Percentiles rank a stretch among this genome's conserved stretches.
Evolutionary conservation across 2,797 vertebrate genomes (phyloP).

Genomic region (Lutjanus campechanus): DNA sequence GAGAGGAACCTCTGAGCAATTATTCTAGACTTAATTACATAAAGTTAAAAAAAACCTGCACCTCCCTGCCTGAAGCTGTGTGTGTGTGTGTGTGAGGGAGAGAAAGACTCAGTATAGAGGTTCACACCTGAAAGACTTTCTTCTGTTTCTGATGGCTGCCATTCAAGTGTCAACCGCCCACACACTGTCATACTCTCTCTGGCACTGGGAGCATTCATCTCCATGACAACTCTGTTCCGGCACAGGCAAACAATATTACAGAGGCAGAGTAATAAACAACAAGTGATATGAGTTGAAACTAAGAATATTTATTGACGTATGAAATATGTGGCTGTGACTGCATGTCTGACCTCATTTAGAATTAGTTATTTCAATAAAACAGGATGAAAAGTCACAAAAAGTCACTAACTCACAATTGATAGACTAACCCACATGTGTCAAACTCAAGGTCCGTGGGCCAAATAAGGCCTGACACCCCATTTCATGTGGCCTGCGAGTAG

Average conservation of each 20-base stretch:
- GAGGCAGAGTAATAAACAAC: slow-evolving; percentile 24
- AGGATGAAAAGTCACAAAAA: background rate
- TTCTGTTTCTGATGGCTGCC: slow-evolving; percentile 34
- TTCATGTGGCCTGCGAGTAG: no score
- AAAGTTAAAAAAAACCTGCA: slow-evolving; percentile 29
- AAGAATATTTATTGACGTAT: background rate
- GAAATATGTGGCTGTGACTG: slow-evolving; percentile 1
- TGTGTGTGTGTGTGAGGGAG: slow-evolving; percentile 6
- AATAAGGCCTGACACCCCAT: no score
- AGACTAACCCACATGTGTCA: no score
- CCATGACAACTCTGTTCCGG: slow-evolving; percentile 41
- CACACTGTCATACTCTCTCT: background rate
- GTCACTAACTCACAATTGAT: background rate
- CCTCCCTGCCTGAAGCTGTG: slow-evolving; percentile 26
- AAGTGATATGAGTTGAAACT: slow-evolving; percentile 3
- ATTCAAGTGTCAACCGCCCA: slow-evolving; percentile 24
- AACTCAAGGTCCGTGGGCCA: no score
- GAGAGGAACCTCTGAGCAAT: slow-evolving; percentile 66
- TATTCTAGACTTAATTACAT: slow-evolving; percentile 77
- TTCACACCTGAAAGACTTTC: slow-evolving; percentile 45
- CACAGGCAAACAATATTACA: slow-evolving; percentile 3
- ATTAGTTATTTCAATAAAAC: background rate
- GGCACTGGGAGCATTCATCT: slow-evolving; percentile 14
- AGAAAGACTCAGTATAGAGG: background rate
- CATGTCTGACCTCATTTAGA: background rate